phyloP scores from a whole-genome alignment of 2,797 vertebrate genomes.

The Otus scops region DNA sequence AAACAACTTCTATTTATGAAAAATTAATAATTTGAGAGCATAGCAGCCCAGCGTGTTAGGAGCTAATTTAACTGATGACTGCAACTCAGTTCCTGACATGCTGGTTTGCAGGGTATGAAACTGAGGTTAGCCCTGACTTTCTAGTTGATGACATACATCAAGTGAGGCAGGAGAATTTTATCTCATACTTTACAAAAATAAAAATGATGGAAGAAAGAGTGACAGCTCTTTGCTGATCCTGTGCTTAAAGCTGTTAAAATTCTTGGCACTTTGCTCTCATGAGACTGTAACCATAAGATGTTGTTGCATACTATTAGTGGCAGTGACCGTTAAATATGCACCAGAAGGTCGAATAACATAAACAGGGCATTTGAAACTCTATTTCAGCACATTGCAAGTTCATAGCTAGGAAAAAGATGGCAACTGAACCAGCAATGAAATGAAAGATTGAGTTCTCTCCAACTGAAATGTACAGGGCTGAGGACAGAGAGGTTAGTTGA shows the following conservation, averaged over 20 bases:
- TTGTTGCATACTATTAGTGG: not conserved
- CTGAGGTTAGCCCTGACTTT: not conserved
- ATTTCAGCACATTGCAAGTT: not conserved
- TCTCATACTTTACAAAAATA: not conserved
- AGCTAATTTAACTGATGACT: conserved; percentile 55
- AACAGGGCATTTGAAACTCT: not conserved
- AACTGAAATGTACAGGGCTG: not conserved
- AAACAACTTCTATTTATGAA: conserved; percentile 46
- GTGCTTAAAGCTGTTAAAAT: not conserved
- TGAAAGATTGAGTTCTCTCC: not conserved
- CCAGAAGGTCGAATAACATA: not conserved
- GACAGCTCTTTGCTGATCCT: not conserved
- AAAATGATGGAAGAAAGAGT: not conserved
- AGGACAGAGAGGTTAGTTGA: not conserved
- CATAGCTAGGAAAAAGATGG: not conserved
- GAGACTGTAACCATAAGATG: not conserved
- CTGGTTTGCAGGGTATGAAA: conserved; percentile 29
- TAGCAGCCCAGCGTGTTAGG: not conserved
- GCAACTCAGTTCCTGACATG: conserved; percentile 21
- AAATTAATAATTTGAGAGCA: conserved; percentile 29
- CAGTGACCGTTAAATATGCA: not conserved
- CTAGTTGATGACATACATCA: conserved; percentile 3
- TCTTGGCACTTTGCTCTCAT: not conserved
- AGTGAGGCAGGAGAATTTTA: not conserved
- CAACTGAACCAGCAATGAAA: not conserved